Evolutionary conservation across 2,113 vertebrate species (phyloP).

Genomic region (Bungarus multicinctus): DNA sequence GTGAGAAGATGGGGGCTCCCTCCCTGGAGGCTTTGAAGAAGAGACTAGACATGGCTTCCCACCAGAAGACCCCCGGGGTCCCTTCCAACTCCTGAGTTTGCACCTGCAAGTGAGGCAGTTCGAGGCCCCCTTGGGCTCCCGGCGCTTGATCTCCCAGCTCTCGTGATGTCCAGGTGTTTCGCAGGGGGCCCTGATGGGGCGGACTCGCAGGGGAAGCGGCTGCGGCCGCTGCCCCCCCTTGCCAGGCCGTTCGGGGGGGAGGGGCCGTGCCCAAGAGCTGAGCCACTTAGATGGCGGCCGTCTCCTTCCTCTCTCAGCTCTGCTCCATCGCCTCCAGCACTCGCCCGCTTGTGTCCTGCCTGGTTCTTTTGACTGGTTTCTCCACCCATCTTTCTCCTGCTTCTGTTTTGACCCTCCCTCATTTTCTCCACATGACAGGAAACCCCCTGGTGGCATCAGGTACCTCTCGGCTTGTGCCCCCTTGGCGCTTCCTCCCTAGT

Average conservation of each 20-base stretch:
- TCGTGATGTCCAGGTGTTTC: not conserved
- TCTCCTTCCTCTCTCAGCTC: conserved; percentile 62
- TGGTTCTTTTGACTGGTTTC: conserved; percentile 63
- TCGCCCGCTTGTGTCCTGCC: conserved; percentile 74
- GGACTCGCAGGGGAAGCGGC: not conserved
- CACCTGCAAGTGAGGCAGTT: not conserved
- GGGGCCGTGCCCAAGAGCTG: not conserved
- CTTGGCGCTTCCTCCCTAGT: conserved; percentile 67
- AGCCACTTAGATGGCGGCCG: not conserved
- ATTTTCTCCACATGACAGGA: conserved; percentile 84
- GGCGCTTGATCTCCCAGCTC: not conserved
- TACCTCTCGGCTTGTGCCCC: conserved; percentile 75
- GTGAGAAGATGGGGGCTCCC: too few species aligned
- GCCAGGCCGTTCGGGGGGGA: not conserved
- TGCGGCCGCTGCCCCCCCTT: not conserved
- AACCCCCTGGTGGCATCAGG: conserved; percentile 84
- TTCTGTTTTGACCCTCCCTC: conserved; percentile 81
- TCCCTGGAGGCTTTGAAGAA: not conserved
- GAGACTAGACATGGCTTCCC: too few species aligned
- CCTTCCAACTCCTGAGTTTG: not conserved
- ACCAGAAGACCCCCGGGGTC: too few species aligned
- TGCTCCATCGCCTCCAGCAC: conserved; percentile 63
- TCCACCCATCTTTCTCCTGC: conserved; percentile 64
- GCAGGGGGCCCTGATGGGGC: not conserved
- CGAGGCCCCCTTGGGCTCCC: too few species aligned